Conservation (phyloP, 2,797 vertebrate genomes). For the Cyclura pinguis region DNA sequence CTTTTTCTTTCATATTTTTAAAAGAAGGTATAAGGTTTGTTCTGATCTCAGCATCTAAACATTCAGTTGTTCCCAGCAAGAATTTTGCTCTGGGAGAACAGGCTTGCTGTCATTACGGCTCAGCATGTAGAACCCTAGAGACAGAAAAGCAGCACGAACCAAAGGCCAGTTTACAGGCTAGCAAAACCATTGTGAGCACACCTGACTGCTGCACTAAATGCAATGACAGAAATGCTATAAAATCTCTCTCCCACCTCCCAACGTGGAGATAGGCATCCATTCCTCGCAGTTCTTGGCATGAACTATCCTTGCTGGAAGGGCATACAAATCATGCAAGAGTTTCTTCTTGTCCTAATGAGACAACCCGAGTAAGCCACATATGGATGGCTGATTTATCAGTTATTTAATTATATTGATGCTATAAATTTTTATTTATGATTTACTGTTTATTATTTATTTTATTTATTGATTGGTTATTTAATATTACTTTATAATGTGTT, state of each 20-base stretch:
- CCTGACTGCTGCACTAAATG: background rate
- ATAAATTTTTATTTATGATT: too few species aligned
- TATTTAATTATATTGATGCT: too few species aligned
- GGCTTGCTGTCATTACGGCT: background rate
- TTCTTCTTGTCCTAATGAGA: background rate
- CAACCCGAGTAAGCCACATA: fast-evolving
- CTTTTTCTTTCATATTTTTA: background rate
- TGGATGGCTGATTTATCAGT: background rate
- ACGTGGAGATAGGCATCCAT: fast-evolving
- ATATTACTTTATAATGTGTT: too few species aligned
- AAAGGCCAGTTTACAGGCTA: background rate
- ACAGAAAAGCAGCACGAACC: fast-evolving
- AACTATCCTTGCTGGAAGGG: background rate
- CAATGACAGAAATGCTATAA: fast-evolving
- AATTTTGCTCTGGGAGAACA: background rate
- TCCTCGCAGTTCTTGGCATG: background rate
- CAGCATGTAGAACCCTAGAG: background rate
- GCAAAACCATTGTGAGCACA: background rate
- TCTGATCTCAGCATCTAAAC: fast-evolving
- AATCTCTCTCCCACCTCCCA: fast-evolving
- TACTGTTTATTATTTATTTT: too few species aligned
- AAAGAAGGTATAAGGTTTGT: background rate
- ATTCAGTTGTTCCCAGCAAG: constrained; percentile 1
- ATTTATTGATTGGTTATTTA: too few species aligned
- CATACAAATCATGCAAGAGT: fast-evolving